Base-by-base conservation (phyloP, 2,113 vertebrate species). In the Cynocephalus volans region DNA sequence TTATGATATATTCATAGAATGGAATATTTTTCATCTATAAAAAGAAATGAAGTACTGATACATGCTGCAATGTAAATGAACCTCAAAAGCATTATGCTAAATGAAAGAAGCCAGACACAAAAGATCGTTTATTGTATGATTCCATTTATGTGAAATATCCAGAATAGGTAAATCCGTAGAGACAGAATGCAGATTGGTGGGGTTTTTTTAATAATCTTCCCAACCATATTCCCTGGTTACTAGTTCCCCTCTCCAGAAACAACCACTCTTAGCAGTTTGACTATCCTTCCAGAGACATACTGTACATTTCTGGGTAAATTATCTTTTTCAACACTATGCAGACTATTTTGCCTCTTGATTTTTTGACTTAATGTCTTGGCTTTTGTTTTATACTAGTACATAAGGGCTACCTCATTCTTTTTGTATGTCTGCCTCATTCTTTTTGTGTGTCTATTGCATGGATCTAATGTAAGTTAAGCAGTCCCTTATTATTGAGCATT, bases 301-400 rank as follows among this genome's bases (percentile, higher is more conserved):
- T 76, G 10, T 87, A 21, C 36, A 67, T 92, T 67, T 96, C 36
- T 92, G 21, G 70, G 24, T 91, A 92, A 92, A 92, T 92, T 9
- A 95, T 88, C 24, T 92, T 88, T 88, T 83, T 84, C n/a, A 79
- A 58, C 36, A 65, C 54, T 56, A n/a, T 69, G 24, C 10, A 41
- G 41, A 54, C n/a, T 60, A 84, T 58, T 87, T 41, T 73, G 64
- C 48, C 54, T 64, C 33, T 72, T 95, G 8, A 72, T 21, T 72
- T 48, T 92, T 92, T 91, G 3, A 73, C 26, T 70, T 76, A 88
- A 15, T 87, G 72, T 50, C 62, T 91, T 95, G 58, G 24, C 18
- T 88, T 97, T 91, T 94, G 31, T 85, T 95, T 95, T 5, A n/a
- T 75, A 48, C 76, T 84, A 88, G 21, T 86, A 65, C 28, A 8